These are phyloP conservation scores for Nerophis lumbriciformis DNA, from an alignment of 2,113 vertebrate genomes.

Conservation along the genomic window DNA sequence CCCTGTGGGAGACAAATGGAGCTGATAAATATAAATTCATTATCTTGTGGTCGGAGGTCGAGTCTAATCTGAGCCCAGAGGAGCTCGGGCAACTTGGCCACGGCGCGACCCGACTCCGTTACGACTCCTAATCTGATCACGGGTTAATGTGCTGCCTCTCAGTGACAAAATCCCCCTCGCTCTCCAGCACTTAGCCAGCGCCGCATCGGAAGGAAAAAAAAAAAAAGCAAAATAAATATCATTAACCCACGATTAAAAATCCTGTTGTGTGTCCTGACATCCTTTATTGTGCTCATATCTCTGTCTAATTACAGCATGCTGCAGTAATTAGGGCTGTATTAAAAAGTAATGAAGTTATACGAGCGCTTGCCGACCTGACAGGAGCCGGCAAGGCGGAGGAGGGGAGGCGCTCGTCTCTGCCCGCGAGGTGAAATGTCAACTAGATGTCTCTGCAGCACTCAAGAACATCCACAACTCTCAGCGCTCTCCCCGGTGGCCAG, in stretches of 20 bases:
- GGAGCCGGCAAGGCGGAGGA: slow-evolving; percentile 33
- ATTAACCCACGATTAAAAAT: slow-evolving; percentile 75
- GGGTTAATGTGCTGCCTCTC: slow-evolving; percentile 52
- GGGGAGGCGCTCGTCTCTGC: slow-evolving; percentile 26
- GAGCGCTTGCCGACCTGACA: slow-evolving; percentile 59
- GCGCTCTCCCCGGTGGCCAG: slow-evolving; percentile 26
- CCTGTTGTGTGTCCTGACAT: slow-evolving; percentile 64
- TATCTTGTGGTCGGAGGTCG: slow-evolving; percentile 55
- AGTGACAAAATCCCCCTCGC: slow-evolving; percentile 31
- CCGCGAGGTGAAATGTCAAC: slow-evolving; percentile 54
- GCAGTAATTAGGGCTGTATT: slow-evolving; percentile 74
- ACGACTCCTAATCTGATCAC: slow-evolving; percentile 48
- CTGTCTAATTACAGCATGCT: slow-evolving; percentile 65
- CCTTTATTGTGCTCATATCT: slow-evolving; percentile 71
- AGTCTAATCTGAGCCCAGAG: slow-evolving; percentile 53
- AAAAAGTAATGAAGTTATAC: slow-evolving; percentile 78
- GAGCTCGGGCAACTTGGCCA: slow-evolving; percentile 42
- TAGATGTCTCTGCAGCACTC: slow-evolving; percentile 33
- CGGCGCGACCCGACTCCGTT: slow-evolving; percentile 20
- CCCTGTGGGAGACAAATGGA: slow-evolving; percentile 36
- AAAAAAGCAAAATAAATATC: slow-evolving; percentile 70
- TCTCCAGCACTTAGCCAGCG: slow-evolving; percentile 1
- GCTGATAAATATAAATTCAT: slow-evolving; percentile 59
- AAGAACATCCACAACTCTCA: slow-evolving; percentile 22
- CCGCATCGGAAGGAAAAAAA: slow-evolving; percentile 41